These are phyloP conservation scores for Poeciliopsis occidentalis DNA, from an alignment of 2,113 vertebrate genomes.

Conservation along the genomic window DNA sequence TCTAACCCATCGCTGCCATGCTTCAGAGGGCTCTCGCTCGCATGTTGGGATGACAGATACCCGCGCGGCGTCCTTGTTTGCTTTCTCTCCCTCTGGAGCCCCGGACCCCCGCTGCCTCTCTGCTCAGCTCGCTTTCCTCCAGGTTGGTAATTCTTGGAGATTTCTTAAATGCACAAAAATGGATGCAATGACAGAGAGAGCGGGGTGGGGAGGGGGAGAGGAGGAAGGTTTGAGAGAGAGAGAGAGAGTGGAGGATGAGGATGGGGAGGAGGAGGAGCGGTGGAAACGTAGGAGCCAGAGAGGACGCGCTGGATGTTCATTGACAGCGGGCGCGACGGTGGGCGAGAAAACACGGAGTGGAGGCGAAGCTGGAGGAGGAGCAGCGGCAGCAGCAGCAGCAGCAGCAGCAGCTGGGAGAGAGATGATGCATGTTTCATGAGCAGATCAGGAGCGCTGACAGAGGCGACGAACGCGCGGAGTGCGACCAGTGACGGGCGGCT, in stretches of 20 bases:
- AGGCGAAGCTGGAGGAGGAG: constrained; percentile 23
- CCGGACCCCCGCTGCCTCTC: constrained; percentile 63
- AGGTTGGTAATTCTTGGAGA: constrained; percentile 80
- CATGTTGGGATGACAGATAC: constrained; percentile 70
- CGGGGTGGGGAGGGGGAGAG: neutral
- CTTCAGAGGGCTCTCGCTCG: constrained; percentile 66
- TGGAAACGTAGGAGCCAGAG: constrained; percentile 70
- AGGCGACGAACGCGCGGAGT: constrained; percentile 13
- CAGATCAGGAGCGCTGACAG: constrained; percentile 31
- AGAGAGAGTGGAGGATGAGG: neutral
- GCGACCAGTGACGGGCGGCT: constrained; percentile 28
- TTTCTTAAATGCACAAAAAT: constrained; percentile 85
- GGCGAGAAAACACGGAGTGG: constrained; percentile 74
- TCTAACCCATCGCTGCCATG: constrained; percentile 84
- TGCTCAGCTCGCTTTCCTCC: constrained; percentile 71
- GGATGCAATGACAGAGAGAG: constrained; percentile 76
- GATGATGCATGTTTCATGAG: constrained; percentile 61
- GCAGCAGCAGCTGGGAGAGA: neutral
- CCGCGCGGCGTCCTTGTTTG: constrained; percentile 67
- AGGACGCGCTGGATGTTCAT: constrained; percentile 76
- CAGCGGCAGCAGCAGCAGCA: too few species aligned
- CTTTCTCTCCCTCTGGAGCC: constrained; percentile 58
- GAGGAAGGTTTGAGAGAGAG: constrained; percentile 9
- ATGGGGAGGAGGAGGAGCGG: constrained; percentile 73
- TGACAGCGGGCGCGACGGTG: constrained; percentile 72